Evolutionary conservation across 2,888 invertebrate genomes (phyloP).

Genomic region (Eumerus sabulonum): DNA sequence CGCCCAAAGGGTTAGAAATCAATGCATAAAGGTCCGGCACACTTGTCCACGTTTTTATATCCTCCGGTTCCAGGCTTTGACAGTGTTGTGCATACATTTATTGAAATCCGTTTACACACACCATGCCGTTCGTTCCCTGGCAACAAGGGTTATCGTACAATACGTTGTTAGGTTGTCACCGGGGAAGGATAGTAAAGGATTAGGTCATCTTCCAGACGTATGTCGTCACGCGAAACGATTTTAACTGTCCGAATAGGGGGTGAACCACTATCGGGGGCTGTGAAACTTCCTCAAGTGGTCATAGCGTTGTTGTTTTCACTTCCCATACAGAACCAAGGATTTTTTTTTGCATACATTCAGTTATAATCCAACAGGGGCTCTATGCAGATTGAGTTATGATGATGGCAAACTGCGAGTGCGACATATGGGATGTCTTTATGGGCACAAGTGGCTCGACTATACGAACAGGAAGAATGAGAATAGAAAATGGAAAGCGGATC

Average conservation of each 20-base stretch:
- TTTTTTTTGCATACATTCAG: slow-evolving; percentile 58
- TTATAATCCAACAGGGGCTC: slow-evolving; percentile 64
- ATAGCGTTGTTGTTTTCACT: slow-evolving; percentile 66
- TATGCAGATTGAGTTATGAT: slow-evolving; percentile 59
- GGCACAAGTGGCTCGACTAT: slow-evolving; percentile 12
- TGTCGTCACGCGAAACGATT: slow-evolving; percentile 57
- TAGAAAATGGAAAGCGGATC: slow-evolving; percentile 1
- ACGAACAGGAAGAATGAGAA: slow-evolving; percentile 19
- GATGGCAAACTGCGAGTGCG: slow-evolving; percentile 44
- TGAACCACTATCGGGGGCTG: slow-evolving; percentile 34
- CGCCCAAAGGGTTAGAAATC: slow-evolving; percentile 59
- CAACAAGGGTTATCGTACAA: slow-evolving; percentile 17
- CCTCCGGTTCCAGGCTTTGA: slow-evolving; percentile 46
- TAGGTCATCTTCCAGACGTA: slow-evolving; percentile 60
- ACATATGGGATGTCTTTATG: slow-evolving; percentile 61
- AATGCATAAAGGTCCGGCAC: slow-evolving; percentile 32
- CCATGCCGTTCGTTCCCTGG: slow-evolving; percentile 26
- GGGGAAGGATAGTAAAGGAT: slow-evolving; percentile 50
- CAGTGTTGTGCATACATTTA: slow-evolving; percentile 65
- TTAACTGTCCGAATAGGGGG: slow-evolving; percentile 23
- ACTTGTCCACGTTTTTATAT: slow-evolving; percentile 12
- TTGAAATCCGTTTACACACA: slow-evolving; percentile 63
- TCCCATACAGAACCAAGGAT: slow-evolving; percentile 34
- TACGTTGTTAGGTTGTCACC: slow-evolving; percentile 16
- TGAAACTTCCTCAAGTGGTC: slow-evolving; percentile 60